Conservation (phyloP, 2,113 vertebrate species). For the Planiliza haematocheilus region DNA sequence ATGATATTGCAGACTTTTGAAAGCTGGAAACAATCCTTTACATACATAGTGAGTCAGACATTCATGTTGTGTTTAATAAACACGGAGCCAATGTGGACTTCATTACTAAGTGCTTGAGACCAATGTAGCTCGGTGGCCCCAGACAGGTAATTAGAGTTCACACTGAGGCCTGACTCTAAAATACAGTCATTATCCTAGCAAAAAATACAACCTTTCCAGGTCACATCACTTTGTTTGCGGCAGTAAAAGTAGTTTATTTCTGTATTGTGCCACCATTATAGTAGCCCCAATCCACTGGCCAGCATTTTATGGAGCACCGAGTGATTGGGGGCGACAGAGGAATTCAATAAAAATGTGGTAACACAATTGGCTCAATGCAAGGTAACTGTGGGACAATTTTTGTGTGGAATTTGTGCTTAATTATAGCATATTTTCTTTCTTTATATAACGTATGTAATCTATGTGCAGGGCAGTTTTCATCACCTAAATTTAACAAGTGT, state of each 20-base stretch:
- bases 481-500: constrained; percentile 66
- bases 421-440: constrained; percentile 54
- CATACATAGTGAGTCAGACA: too few relatives aligned
- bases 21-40: too few relatives aligned
- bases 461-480: constrained; percentile 57
- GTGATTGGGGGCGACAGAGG: constrained; percentile 88
- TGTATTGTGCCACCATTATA: constrained; percentile 93
- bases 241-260: constrained; percentile 98
- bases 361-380: constrained; percentile 63
- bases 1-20: too few relatives aligned
- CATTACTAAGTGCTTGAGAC: constrained; percentile 72
- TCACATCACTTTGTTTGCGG: constrained; percentile 94
- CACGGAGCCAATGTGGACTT: constrained; percentile 66
- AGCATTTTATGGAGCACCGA: constrained; percentile 95
- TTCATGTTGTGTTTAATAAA: constrained; percentile 63
- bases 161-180: constrained; percentile 81
- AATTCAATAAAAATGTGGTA: constrained; percentile 90
- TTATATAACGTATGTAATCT: constrained; percentile 37
- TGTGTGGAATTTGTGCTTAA: constrained; percentile 44
- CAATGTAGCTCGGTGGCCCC: constrained; percentile 62
- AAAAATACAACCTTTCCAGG: constrained; percentile 97
- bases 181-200: constrained; percentile 88
- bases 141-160: constrained; percentile 82
- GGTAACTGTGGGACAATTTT: constrained; percentile 45
- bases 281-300: constrained; percentile 92